Base-by-base conservation (phyloP, 2,113 vertebrate genomes). In the Tympanuchus pallidicinctus region DNA sequence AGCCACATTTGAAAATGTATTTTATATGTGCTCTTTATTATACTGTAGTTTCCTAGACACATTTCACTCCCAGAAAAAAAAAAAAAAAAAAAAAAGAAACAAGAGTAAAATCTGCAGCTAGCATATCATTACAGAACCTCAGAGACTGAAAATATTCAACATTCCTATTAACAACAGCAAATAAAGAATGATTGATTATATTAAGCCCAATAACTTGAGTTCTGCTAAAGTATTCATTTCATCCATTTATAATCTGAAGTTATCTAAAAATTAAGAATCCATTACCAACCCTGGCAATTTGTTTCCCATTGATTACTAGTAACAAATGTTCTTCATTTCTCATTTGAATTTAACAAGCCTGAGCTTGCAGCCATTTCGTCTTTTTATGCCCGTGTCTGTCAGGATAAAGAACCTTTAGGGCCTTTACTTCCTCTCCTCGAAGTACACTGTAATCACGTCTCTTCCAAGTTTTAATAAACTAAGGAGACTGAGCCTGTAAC, bases 281-380 rank as follows among this genome's bases (percentile, higher is more conserved):
- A 48, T 43, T 60, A 64, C 69, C 42, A 90, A 32, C 73, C n/a
- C 42, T 71, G 10, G 60, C 83, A 88, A 96, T 94, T 90, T 77
- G 32, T 88, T 95, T 92, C 82, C 77, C 34, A 86, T 91, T 94
- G 92, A 96, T 93, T 88, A 47, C 82, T 77, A 90, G 77, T 80
- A 93, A 86, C 38, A 34, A 82, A 42, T 74, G 64, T 42, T 91
- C 34, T 95, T 93, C 66, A 74, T 88, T 90, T 90, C 82, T 91
- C 28, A 50, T 91, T 94, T 86, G 45, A 91, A 77, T 90, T 72
- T 91, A 92, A 90, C 52, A 86, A 83, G 50, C 9, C 25, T 78
- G 60, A 83, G 61, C 28, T 70, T 77, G 45, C 17, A 94, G 22
- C 2, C 80, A 50, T 90, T 94, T 60, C 42, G 74, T 77, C 38